Conservation (phyloP, 1,140 invertebrate genomes). For the Lamellibrachia luymesi region DNA sequence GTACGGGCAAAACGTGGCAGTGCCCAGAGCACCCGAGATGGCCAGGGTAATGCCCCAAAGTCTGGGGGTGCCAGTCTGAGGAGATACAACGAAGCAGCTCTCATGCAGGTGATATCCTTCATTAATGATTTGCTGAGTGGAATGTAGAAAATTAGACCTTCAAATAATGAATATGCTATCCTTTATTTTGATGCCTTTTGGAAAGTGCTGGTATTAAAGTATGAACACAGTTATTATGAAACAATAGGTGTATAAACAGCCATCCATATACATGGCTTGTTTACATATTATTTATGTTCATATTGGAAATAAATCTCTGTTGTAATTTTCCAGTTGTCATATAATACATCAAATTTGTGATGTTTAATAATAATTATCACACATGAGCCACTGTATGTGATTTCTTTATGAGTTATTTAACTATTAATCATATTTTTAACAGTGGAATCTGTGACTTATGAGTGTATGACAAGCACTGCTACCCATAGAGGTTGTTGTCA, state of each 20-base stretch:
- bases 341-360: no score
- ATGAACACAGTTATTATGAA: neutral
- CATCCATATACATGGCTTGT: neutral
- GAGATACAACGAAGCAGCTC: conserved; percentile 70
- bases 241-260: neutral
- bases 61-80: conserved; percentile 80
- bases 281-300: neutral
- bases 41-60: conserved; percentile 66
- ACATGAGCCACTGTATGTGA: neutral
- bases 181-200: neutral
- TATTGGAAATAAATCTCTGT: neutral
- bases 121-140: neutral
- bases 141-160: neutral
- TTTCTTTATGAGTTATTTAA: neutral
- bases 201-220: neutral
- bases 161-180: neutral
- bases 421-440: neutral
- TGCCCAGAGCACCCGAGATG: conserved; percentile 71
- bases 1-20: conserved; percentile 81
- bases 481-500: neutral
- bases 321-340: no score
- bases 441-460: neutral
- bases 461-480: neutral
- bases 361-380: neutral
- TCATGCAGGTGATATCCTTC: conserved; percentile 38